Base-by-base conservation (phyloP, 2,888 invertebrate genomes). In the Cataglyphis rosenhaueri region DNA sequence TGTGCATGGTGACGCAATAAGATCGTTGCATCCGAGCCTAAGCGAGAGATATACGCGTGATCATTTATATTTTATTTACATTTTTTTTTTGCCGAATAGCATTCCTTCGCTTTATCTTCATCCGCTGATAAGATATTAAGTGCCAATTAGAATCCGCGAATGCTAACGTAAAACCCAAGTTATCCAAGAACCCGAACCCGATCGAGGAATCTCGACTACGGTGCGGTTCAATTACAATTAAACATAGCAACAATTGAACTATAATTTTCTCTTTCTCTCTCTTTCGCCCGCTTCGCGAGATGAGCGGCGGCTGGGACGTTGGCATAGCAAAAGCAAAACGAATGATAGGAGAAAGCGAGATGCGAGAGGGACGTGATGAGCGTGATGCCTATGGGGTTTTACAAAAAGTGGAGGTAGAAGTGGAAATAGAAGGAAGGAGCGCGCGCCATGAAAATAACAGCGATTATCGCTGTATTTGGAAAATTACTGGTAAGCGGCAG, bases 381-480 rank as follows among this genome's bases (percentile, higher is more conserved):
- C 38, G 48, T n/a, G n/a, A 52, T 52, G 48, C 48, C n/a, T n/a
- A 25, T 9, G 41, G 21, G 41, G 44, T 12, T 52, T 41, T 6
- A 18, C 64, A 52, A 9, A 66, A 18, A 44, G 55, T 15, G 62
- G 78, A 52, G 78, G 25, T 25, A 25, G 25, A 25, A 25, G 25
- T 21, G 25, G 61, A 75, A 55, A 32, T 78, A 44, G 84, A 79
- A 83, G 88, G 85, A 87, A 84, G 88, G 85, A 87, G 82, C 87
- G 82, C 71, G 81, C 78, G 89, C 84, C 79, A 86, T 68, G 86
- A 90, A 90, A 90, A 92, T 92, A 92, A 91, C 88, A 90, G 87
- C 91, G 92, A 92, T 92, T 91, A 92, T 91, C 90, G 90, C 91
- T 89, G 91, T 88, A 91, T 88, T 90, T 88, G 88, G 91, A 91